These are phyloP conservation scores for Enhydra lutris DNA, from an alignment of 2,113 vertebrate species.

Conservation along the genomic window DNA sequence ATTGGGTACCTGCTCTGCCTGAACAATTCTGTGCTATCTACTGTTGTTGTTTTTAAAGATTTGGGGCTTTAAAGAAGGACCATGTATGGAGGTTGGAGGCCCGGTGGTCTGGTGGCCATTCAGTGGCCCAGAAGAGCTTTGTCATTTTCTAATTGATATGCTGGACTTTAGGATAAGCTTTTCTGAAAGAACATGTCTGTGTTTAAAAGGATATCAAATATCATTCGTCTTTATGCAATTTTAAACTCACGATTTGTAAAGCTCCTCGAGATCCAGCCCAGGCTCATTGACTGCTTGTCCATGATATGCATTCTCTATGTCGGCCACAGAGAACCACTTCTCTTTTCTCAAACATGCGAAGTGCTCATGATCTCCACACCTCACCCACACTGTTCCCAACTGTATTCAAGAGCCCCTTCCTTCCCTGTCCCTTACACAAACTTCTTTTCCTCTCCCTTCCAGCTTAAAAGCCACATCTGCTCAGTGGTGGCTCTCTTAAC, in stretches of 20 bases:
- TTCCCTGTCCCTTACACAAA: background rate
- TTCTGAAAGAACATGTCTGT: background rate
- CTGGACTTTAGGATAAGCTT: background rate
- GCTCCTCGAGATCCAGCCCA: background rate
- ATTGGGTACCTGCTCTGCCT: background rate
- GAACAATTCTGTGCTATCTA: background rate
- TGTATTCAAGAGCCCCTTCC: background rate
- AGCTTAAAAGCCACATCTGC: background rate
- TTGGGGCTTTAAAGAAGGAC: background rate
- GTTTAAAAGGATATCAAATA: background rate
- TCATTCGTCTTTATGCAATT: background rate
- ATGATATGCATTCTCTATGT: background rate
- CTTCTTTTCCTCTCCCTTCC: background rate
- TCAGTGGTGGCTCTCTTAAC: background rate
- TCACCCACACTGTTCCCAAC: accelerated
- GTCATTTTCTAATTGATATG: background rate
- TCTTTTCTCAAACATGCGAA: background rate
- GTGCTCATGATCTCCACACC: accelerated
- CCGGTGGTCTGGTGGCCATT: background rate
- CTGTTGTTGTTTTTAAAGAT: background rate
- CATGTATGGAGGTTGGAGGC: background rate
- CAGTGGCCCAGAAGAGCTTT: background rate
- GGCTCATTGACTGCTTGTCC: background rate
- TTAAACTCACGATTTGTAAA: background rate
- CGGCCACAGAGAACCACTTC: background rate